Conservation (phyloP, 2,113 vertebrate genomes). For the Perca flavescens region DNA sequence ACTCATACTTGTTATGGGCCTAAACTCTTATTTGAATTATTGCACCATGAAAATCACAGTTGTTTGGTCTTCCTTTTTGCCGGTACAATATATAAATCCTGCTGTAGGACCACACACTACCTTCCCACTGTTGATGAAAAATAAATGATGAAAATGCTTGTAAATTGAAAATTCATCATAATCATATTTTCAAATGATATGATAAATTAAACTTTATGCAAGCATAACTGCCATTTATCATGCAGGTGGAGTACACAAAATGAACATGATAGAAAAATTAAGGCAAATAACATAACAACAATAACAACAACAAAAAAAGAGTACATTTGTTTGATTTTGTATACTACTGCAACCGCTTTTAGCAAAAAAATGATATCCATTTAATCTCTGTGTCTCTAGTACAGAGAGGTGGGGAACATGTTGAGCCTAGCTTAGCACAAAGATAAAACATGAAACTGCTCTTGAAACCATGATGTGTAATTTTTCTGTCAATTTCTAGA, state of each 20-base stretch:
- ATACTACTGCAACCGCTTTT: too few species aligned
- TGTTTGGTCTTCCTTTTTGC: not conserved
- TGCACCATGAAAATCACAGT: not conserved
- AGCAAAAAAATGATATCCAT: too few species aligned
- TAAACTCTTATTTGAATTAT: not conserved
- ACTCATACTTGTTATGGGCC: not conserved
- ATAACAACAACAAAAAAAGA: too few species aligned
- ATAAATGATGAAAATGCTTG: not conserved
- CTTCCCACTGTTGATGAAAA: not conserved
- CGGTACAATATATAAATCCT: not conserved
- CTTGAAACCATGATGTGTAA: too few species aligned
- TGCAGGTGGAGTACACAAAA: not conserved
- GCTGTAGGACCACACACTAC: not conserved
- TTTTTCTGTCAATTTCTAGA: too few species aligned
- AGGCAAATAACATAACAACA: too few species aligned
- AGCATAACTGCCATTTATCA: not conserved
- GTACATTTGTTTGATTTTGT: too few species aligned
- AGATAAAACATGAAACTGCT: too few species aligned
- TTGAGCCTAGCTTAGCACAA: too few species aligned
- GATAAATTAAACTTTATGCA: too few species aligned
- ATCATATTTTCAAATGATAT: not conserved
- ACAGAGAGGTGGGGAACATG: too few species aligned
- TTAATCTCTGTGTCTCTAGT: too few species aligned
- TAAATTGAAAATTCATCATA: not conserved
- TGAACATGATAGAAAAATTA: not conserved